phyloP scores from a whole-genome alignment of 2,113 vertebrate species.

The Anhinga rufa region DNA sequence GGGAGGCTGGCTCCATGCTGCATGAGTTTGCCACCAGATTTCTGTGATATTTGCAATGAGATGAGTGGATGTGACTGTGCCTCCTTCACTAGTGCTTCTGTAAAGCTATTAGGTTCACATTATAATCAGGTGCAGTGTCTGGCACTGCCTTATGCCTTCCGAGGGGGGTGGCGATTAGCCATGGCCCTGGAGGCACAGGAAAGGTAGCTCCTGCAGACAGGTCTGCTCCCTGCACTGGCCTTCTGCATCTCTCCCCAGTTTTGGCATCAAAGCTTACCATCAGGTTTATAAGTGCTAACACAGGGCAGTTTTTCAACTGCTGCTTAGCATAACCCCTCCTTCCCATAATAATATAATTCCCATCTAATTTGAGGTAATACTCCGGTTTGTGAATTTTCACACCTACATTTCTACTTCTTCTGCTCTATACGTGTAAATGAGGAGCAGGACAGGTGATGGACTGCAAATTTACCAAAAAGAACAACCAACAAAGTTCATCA shows the following conservation, averaged over 20 bases:
- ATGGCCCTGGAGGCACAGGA: not conserved
- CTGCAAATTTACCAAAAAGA: not conserved
- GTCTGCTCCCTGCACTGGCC: not conserved
- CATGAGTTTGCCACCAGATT: not conserved
- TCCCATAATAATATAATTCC: not conserved
- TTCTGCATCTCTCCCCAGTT: not conserved
- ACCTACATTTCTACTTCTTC: not conserved
- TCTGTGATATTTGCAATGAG: not conserved
- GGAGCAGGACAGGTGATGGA: not conserved
- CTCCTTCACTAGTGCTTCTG: not conserved
- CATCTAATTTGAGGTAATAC: not conserved
- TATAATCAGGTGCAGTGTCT: not conserved
- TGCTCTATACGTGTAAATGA: not conserved
- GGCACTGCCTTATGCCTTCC: not conserved
- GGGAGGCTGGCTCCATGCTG: rapidly evolving
- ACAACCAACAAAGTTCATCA: not conserved
- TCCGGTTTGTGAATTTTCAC: not conserved
- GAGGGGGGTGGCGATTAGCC: rapidly evolving
- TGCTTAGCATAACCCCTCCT: not conserved
- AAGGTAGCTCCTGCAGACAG: not conserved
- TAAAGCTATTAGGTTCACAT: not conserved
- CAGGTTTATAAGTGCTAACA: not conserved
- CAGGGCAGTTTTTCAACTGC: not conserved
- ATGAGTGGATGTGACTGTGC: not conserved
- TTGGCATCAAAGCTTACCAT: not conserved